Conservation (phyloP, 2,888 invertebrate genomes). For the Ochropacha duplaris region DNA sequence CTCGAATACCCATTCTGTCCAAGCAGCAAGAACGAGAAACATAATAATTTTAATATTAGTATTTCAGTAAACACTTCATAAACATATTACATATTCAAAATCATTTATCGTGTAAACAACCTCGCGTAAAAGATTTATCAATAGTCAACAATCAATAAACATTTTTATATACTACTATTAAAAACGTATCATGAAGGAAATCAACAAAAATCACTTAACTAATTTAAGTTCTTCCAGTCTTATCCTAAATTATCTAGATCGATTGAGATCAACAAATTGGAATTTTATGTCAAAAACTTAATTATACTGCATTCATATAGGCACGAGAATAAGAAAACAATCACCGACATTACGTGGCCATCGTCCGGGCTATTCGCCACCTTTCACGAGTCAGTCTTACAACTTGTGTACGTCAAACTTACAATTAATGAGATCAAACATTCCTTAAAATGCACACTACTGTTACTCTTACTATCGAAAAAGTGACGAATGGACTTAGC, state of each 20-base stretch:
- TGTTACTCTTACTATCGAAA: constrained; percentile 44
- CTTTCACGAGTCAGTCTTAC: constrained; percentile 55
- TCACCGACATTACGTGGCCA: constrained; percentile 9
- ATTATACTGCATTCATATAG: background rate
- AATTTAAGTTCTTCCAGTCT: constrained; percentile 23
- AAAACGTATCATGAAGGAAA: constrained; percentile 43
- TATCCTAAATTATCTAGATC: constrained; percentile 16
- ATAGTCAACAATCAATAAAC: constrained; percentile 66
- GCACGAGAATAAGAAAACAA: constrained; percentile 3
- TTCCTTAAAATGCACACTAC: constrained; percentile 34
- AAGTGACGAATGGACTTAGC: constrained; percentile 20
- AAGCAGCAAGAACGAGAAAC: constrained; percentile 71
- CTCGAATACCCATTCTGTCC: constrained; percentile 76
- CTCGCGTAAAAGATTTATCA: constrained; percentile 64
- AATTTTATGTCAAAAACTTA: background rate
- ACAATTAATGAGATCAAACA: constrained; percentile 47
- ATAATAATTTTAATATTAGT: constrained; percentile 51
- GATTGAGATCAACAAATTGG: constrained; percentile 27
- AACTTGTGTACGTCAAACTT: constrained; percentile 36
- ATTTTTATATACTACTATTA: constrained; percentile 53
- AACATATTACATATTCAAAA: constrained; percentile 58
- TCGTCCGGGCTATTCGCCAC: constrained; percentile 23
- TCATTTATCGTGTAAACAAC: constrained; percentile 54
- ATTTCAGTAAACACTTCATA: constrained; percentile 55
- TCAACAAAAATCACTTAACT: constrained; percentile 34